These are phyloP conservation scores for Ephialtes manifestator DNA, from an alignment of 2,888 invertebrate species.

Conservation along the genomic window DNA sequence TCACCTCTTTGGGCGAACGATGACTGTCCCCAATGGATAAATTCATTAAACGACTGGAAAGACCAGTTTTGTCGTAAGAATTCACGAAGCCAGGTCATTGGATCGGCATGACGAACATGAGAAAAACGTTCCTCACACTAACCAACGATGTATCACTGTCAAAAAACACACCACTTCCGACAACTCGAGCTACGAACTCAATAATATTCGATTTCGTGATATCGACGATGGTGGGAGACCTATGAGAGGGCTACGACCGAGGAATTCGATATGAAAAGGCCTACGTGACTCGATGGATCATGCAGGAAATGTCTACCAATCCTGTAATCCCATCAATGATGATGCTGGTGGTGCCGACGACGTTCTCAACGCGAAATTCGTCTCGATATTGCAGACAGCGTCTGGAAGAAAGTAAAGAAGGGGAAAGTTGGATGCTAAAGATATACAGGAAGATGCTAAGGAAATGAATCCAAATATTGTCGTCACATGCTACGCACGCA, in stretches of 20 bases:
- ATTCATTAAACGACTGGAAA: not conserved
- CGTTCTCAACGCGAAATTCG: not conserved
- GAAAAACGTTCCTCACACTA: not conserved
- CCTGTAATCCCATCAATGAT: conserved; percentile 21
- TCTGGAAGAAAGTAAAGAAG: not conserved
- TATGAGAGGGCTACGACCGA: conserved; percentile 36
- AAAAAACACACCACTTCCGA: not conserved
- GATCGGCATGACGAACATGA: not conserved
- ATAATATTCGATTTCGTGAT: conserved; percentile 38
- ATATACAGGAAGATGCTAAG: conserved; percentile 14
- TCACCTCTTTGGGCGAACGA: not conserved
- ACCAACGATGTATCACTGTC: not conserved
- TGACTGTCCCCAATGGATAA: not conserved
- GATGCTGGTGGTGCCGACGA: conserved; percentile 10
- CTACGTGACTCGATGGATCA: conserved; percentile 63
- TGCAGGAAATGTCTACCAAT: not conserved
- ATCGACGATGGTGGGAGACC: conserved; percentile 27
- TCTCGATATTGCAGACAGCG: not conserved
- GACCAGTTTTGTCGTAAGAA: not conserved
- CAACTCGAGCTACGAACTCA: not conserved
- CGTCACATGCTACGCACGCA: conserved; percentile 37
- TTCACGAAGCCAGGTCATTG: not conserved
- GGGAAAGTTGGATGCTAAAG: not conserved
- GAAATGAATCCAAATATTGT: conserved; percentile 55
- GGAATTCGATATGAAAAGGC: conserved; percentile 65